Percentiles rank a stretch among this genome's conserved stretches.
phyloP scores from a whole-genome alignment of 2,113 vertebrate species.

The Lophochroa leadbeateri region DNA sequence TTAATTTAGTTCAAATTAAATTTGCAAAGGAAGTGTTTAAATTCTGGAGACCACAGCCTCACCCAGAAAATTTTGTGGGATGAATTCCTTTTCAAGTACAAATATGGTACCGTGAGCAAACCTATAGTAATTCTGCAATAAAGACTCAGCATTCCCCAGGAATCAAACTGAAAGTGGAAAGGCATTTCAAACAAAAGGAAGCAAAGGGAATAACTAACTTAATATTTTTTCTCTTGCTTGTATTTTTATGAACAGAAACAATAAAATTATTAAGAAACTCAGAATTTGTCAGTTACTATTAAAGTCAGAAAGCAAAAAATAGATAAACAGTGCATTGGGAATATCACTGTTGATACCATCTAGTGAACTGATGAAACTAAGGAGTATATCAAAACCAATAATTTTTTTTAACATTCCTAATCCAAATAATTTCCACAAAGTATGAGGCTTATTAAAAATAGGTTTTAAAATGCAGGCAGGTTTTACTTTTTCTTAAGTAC shows the following conservation, averaged over 20 bases:
- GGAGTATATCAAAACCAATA: background rate
- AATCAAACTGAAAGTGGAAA: background rate
- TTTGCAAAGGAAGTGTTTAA: background rate
- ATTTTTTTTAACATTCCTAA: background rate
- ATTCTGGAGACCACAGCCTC: background rate
- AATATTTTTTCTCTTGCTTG: background rate
- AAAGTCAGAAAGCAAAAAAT: background rate
- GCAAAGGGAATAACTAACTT: background rate
- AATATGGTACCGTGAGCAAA: background rate
- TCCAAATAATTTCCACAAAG: background rate
- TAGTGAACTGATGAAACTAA: background rate
- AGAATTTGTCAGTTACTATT: background rate
- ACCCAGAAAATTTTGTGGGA: background rate
- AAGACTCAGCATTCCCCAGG: background rate
- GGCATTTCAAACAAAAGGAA: background rate
- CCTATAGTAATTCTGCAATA: background rate
- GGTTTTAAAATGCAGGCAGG: background rate
- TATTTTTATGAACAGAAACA: background rate
- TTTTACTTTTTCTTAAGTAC: background rate
- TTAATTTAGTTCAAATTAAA: background rate
- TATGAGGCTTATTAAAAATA: background rate
- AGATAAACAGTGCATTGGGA: background rate
- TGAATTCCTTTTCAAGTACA: background rate
- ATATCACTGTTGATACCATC: background rate
- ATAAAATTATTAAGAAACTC: background rate